Conservation (phyloP, 2,888 invertebrate species). For the Blomia tropicalis region DNA sequence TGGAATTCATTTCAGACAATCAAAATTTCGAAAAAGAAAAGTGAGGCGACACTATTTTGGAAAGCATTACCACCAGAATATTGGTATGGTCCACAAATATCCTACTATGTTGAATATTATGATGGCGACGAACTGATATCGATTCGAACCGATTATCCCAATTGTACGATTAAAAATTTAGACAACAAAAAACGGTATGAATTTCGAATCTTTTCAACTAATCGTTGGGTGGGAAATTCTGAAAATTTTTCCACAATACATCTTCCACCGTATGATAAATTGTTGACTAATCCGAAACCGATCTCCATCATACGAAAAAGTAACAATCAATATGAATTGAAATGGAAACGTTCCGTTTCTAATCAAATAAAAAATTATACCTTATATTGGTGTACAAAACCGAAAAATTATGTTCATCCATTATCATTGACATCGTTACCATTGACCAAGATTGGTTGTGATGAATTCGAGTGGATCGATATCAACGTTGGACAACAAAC, state of each 20-base stretch:
- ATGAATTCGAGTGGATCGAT: neutral
- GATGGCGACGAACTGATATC: too few relatives aligned
- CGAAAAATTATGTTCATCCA: too few relatives aligned
- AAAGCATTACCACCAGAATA: too few relatives aligned
- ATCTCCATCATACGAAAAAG: neutral
- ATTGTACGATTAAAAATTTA: too few relatives aligned
- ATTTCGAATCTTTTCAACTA: neutral
- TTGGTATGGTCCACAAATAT: too few relatives aligned
- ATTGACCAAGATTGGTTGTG: neutral
- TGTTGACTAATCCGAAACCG: neutral
- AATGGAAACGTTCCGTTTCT: neutral
- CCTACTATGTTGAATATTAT: too few relatives aligned
- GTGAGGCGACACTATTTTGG: too few relatives aligned
- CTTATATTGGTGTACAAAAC: conserved; percentile 4
- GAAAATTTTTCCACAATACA: neutral
- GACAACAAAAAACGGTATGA: too few relatives aligned
- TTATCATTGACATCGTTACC: too few relatives aligned
- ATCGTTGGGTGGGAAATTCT: neutral
- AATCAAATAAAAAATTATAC: conserved; percentile 1
- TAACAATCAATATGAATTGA: neutral
- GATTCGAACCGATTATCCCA: too few relatives aligned
- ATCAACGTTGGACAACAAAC: neutral
- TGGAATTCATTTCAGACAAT: too few relatives aligned
- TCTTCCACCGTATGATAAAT: neutral
- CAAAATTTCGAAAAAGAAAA: too few relatives aligned